Evolutionary conservation across 2,888 invertebrate species (phyloP).

Genomic region (Horisme vitalbata): DNA sequence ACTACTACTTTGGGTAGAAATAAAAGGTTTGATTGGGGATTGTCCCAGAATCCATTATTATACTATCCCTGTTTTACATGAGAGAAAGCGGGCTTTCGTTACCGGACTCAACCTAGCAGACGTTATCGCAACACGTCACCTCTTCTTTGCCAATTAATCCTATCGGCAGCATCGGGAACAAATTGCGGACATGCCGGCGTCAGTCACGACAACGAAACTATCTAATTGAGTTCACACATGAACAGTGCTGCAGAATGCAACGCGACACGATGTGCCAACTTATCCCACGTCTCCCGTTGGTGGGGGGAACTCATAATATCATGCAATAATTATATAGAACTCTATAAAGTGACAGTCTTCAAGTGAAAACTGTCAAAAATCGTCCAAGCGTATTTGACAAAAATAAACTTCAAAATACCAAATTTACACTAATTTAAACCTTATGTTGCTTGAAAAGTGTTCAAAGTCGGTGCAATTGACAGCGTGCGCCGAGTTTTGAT

Average conservation of each 20-base stretch:
- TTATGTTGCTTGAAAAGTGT: too few species aligned
- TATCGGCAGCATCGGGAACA: conserved; percentile 47
- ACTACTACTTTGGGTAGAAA: too few species aligned
- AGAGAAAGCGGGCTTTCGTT: conserved; percentile 48
- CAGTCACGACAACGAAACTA: conserved; percentile 54
- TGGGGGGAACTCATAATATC: too few species aligned
- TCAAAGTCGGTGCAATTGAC: too few species aligned
- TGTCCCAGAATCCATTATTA: not conserved
- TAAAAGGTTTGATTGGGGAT: not conserved
- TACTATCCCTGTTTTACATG: conserved; percentile 2
- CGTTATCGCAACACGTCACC: conserved; percentile 39
- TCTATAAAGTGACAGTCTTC: too few species aligned
- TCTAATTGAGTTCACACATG: conserved; percentile 70
- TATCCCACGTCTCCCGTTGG: not conserved
- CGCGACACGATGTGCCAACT: conserved; percentile 2
- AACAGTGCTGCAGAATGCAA: conserved; percentile 58
- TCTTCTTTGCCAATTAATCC: conserved; percentile 50
- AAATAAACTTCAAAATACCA: too few species aligned
- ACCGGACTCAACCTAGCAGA: conserved; percentile 31
- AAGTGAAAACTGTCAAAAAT: too few species aligned
- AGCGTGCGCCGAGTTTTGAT: too few species aligned
- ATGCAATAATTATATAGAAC: too few species aligned
- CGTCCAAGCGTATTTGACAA: too few species aligned
- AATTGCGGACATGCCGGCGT: conserved; percentile 46
- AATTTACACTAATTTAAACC: too few species aligned